These are phyloP conservation scores for Synanceia verrucosa DNA, from an alignment of 2,797 vertebrate species.

Conservation along the genomic window DNA sequence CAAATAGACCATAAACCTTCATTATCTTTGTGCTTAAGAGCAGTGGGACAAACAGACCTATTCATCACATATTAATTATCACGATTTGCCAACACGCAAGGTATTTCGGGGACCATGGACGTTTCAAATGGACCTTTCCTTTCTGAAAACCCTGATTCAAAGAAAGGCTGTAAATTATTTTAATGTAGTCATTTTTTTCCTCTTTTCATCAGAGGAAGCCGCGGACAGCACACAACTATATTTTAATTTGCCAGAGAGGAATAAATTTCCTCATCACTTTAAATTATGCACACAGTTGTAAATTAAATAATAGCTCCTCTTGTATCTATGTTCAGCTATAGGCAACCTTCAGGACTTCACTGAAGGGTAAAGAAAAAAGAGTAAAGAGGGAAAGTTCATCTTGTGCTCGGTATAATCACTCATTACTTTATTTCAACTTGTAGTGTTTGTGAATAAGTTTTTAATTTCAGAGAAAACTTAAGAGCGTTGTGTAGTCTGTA, in stretches of 20 bases:
- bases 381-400: constrained; percentile 17
- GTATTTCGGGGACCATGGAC: constrained; percentile 46
- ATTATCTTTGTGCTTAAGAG: constrained; percentile 38
- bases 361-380: constrained; percentile 25
- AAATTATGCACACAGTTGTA: constrained; percentile 67
- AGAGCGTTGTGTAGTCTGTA: constrained; percentile 5
- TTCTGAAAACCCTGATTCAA: constrained; percentile 58
- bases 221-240: constrained; percentile 56
- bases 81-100: constrained; percentile 42
- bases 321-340: constrained; percentile 52
- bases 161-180: constrained; percentile 72
- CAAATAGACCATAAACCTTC: constrained; percentile 41
- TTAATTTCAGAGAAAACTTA: neutral
- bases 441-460: neutral
- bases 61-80: constrained; percentile 72
- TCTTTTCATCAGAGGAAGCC: constrained; percentile 59
- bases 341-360: constrained; percentile 37
- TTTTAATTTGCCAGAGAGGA: constrained; percentile 69
- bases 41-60: constrained; percentile 37
- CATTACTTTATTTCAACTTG: neutral
- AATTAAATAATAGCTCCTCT: constrained; percentile 62
- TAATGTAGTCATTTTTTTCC: constrained; percentile 69
- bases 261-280: constrained; percentile 69
- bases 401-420: constrained; percentile 5
- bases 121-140: constrained; percentile 61